These are phyloP conservation scores for Yponomeuta plumbellus DNA, from an alignment of 2,888 invertebrate genomes.

Conservation along the genomic window DNA sequence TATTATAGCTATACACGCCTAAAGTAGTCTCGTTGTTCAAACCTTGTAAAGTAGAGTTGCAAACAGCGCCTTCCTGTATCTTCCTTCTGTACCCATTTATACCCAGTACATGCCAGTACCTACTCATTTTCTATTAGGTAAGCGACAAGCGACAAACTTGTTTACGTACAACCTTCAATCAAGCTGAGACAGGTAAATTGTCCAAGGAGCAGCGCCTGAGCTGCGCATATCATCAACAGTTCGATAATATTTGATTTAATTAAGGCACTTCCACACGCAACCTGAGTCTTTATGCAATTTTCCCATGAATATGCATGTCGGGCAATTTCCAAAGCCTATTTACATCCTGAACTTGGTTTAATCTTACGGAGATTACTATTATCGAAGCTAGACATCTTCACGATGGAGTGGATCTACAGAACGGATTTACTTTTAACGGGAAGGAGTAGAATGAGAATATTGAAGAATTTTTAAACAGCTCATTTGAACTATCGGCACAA, in stretches of 20 bases:
- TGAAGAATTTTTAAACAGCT: too few relatives aligned
- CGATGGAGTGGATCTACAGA: not conserved
- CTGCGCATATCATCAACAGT: not conserved
- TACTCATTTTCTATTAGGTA: not conserved
- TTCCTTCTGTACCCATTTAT: too few relatives aligned
- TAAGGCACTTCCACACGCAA: slow-evolving; percentile 12
- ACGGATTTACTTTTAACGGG: not conserved
- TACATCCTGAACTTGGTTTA: slow-evolving; percentile 10
- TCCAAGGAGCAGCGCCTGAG: not conserved
- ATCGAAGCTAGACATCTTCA: not conserved
- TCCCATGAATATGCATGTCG: slow-evolving; percentile 15
- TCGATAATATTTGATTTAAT: slow-evolving; percentile 16
- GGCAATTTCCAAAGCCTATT: slow-evolving; percentile 14
- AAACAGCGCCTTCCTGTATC: not conserved
- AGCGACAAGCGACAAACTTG: not conserved
- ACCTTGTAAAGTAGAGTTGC: too few relatives aligned
- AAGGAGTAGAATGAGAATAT: not conserved
- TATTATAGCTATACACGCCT: too few relatives aligned
- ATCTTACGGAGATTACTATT: not conserved
- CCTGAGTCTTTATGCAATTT: slow-evolving; percentile 14
- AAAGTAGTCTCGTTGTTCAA: too few relatives aligned
- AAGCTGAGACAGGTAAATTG: not conserved
- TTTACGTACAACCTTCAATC: not conserved
- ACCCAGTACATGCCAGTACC: too few relatives aligned
- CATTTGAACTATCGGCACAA: too few relatives aligned